Base-by-base conservation (phyloP, 2,888 invertebrate species). In the Mythimna impura region DNA sequence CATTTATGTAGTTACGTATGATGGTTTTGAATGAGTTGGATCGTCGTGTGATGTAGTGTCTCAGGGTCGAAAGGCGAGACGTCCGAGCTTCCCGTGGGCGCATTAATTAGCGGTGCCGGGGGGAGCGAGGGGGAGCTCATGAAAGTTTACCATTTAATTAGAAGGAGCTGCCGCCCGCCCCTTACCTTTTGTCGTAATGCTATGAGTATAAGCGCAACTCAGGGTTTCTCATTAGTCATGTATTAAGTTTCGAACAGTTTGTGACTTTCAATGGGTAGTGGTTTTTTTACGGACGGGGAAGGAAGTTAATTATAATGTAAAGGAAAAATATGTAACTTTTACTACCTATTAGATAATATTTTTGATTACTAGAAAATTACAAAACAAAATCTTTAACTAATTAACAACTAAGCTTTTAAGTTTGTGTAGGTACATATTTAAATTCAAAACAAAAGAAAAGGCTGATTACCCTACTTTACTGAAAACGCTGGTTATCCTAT, bases 141-240 rank as follows among this genome's bases (percentile, higher is more conserved):
- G 95, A 95, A 95, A 96, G 96, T 96, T 96, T 95, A 96, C 96
- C 96, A 95, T 95, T 96, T 96, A 96, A 96, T 96, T 96, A 96
- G 95, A 93, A 94, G 90, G 93, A 91, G 92, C 92, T 90, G 88
- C 89, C 90, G 79, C 88, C 90, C 89, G 76, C 91, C 92, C 93
- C 91, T 90, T 90, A 93, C 93, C 94, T 94, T 92, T 94, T 93
- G 92, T 92, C 91, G 92, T 94, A 92, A 94, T 91, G 89, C 91
- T 89, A 88, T 91, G 92, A 91, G 92, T 92, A 92, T 92, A 91
- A 92, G 91, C 91, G 86, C 90, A 91, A 94, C 92, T 93, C 94
- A 93, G 91, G 93, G 91, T 90, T 91, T 92, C 94, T 93, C 91
- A 93, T 94, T 93, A 94, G 93, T 90, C 89, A 88, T 89, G 87